These are phyloP conservation scores for Petrolisthes cinctipes DNA, from an alignment of 2,888 invertebrate species.

Conservation along the genomic window DNA sequence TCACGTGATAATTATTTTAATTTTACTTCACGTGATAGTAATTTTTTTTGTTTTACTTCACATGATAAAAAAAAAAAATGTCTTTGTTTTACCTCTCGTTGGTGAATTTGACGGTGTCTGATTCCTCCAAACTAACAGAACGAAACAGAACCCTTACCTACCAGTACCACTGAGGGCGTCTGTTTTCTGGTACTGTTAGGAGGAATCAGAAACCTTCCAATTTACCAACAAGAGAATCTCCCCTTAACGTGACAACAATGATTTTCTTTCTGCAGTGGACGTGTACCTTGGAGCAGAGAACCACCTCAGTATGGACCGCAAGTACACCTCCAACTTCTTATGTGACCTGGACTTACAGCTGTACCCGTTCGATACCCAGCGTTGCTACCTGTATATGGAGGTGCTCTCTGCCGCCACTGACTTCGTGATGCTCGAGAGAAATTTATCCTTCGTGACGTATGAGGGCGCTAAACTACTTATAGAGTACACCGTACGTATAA, in stretches of 20 bases:
- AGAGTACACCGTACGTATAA: constrained; percentile 29
- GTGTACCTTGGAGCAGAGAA: constrained; percentile 47
- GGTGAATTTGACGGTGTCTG: too few relatives aligned
- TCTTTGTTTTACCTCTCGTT: too few relatives aligned
- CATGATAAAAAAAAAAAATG: too few relatives aligned
- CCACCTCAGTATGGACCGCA: constrained; percentile 46
- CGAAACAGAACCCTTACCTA: too few relatives aligned
- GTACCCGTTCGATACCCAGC: constrained; percentile 63
- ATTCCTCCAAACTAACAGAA: too few relatives aligned
- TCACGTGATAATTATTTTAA: too few relatives aligned
- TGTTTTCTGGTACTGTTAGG: too few relatives aligned
- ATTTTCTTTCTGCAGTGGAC: constrained; percentile 20
- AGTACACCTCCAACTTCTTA: constrained; percentile 47
- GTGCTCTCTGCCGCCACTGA: constrained; percentile 53
- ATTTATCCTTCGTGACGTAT: constrained; percentile 17
- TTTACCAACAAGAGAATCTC: too few relatives aligned
- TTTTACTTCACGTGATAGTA: too few relatives aligned
- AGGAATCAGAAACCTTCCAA: too few relatives aligned
- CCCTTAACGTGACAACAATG: not conserved
- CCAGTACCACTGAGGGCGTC: too few relatives aligned
- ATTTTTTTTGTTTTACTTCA: too few relatives aligned
- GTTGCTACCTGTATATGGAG: constrained; percentile 54
- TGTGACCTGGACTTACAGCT: constrained; percentile 47
- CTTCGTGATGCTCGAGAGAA: constrained; percentile 38
- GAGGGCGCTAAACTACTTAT: constrained; percentile 35